Percentiles rank a stretch among this genome's conserved stretches.
These are phyloP conservation scores for Cheilosia vernalis DNA, from an alignment of 2,888 invertebrate genomes.

Conservation along the genomic window DNA sequence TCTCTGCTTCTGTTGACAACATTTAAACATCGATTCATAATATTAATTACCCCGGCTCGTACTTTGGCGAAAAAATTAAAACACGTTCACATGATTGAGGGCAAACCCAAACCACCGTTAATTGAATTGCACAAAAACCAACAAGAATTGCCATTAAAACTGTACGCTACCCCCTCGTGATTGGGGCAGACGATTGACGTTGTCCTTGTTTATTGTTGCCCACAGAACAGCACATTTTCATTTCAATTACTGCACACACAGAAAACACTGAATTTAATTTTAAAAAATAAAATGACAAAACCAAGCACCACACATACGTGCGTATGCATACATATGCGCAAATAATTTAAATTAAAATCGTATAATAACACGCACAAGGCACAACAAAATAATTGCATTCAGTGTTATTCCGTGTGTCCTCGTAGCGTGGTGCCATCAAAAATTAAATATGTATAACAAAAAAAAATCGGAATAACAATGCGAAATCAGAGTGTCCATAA, in stretches of 20 bases:
- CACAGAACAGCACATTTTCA: slow-evolving; percentile 37
- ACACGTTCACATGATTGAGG: slow-evolving; percentile 55
- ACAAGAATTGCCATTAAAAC: slow-evolving; percentile 64
- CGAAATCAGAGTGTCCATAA: slow-evolving; percentile 52
- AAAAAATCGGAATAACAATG: slow-evolving; percentile 13
- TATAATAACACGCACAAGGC: slow-evolving; percentile 45
- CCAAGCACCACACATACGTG: background rate
- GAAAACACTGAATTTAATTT: slow-evolving; percentile 26
- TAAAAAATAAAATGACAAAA: slow-evolving; percentile 36
- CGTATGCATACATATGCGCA: background rate
- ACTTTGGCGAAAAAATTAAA: slow-evolving; percentile 36
- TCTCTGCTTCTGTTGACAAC: slow-evolving; percentile 32
- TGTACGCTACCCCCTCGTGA: background rate
- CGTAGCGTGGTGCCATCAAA: slow-evolving; percentile 12
- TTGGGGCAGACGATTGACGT: background rate
- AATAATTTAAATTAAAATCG: slow-evolving; percentile 62
- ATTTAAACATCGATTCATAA: slow-evolving; percentile 29
- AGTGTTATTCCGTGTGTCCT: background rate
- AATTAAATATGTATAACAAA: slow-evolving; percentile 8
- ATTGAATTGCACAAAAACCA: slow-evolving; percentile 63
- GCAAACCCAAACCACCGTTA: slow-evolving; percentile 42
- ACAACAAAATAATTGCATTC: slow-evolving; percentile 56
- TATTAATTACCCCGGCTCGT: slow-evolving; percentile 41
- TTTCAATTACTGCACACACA: slow-evolving; percentile 34
- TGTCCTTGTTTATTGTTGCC: slow-evolving; percentile 15